Percentiles rank a stretch among this genome's conserved stretches.
Conservation (phyloP, 2,888 invertebrate genomes). For the Nebria salina region DNA sequence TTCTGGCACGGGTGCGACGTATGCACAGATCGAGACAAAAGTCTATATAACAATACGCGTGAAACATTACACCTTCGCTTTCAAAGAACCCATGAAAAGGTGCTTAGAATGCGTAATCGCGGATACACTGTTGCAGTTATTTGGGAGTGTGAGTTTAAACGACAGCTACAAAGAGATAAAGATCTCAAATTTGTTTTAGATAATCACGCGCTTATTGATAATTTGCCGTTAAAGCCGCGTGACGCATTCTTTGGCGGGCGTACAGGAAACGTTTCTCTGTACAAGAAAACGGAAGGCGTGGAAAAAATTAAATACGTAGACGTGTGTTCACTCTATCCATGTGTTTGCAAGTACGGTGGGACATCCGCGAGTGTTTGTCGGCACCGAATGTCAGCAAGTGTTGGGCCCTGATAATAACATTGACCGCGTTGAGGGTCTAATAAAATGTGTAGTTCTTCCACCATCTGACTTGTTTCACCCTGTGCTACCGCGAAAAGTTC, state of each 20-base stretch:
- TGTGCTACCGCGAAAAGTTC: conserved; percentile 50
- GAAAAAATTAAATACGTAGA: conserved; percentile 49
- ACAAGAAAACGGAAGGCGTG: conserved; percentile 28
- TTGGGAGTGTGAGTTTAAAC: no score
- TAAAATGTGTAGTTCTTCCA: conserved; percentile 31
- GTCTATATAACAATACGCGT: background rate
- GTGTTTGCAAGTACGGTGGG: conserved; percentile 28
- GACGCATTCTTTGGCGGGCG: no score
- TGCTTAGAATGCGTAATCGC: background rate
- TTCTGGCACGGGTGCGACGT: background rate
- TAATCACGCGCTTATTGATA: no score
- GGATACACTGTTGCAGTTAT: no score
- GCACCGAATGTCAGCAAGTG: conserved; percentile 37
- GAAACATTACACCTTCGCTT: background rate
- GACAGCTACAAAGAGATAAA: no score
- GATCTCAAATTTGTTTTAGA: no score
- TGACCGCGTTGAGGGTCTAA: conserved; percentile 6
- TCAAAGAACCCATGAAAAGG: background rate
- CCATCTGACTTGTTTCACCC: no score
- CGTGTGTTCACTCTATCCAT: no score
- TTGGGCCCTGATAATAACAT: background rate
- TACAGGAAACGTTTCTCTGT: background rate
- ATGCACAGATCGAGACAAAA: background rate
- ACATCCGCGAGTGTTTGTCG: conserved; percentile 50
- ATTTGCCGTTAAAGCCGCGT: no score